Base-by-base conservation (phyloP, 1,140 invertebrate genomes). In the Sitodiplosis mosellana region DNA sequence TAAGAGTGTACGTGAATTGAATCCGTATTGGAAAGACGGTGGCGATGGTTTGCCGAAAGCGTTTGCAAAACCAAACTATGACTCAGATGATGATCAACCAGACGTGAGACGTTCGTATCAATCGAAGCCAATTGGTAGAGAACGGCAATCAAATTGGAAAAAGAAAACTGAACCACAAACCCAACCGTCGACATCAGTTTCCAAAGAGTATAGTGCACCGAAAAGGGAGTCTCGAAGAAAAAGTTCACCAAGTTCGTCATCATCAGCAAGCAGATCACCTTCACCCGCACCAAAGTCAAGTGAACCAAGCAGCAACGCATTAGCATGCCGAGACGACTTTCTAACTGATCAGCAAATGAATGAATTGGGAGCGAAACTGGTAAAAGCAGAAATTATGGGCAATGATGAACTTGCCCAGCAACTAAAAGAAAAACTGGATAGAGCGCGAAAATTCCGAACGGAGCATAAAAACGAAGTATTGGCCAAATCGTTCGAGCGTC, bases 11-110 rank as follows among this genome's bases (percentile, higher is more conserved):
- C 69, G 75, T 56, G 90, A 95, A 69, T 66, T 92, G 42, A 96
- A 96, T 73, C 89, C 87, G 1, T 87, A 90, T 62, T 93, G 88
- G 87, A 89, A 87, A 71, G 70, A 83, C 66, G 86, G 84, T 48
- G 89, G 89, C 11, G 76, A 70, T 42, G 89, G 89, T 14, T 60
- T 93, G 47, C 88, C 66, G 5, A 61, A 53, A 53, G 59, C 65
- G 53, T 80, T 75, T 52, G 64, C 64, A 53, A 73, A 65, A 56
- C 72, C 73, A 3, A 51, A 48, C 33, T 55, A 65, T 22, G 54
- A 64, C 49, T 53, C 57, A 43, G 42, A 56, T 42, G 38, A 47
- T 33, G 45, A 48, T 45, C 38, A 50, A 22, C 21, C 8, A 22
- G 6, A 44, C 12, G 40, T 43, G n/a, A 37, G 44, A 33, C 12